These are phyloP conservation scores for Myxocyprinus asiaticus DNA, from an alignment of 2,113 vertebrate species.

Conservation along the genomic window DNA sequence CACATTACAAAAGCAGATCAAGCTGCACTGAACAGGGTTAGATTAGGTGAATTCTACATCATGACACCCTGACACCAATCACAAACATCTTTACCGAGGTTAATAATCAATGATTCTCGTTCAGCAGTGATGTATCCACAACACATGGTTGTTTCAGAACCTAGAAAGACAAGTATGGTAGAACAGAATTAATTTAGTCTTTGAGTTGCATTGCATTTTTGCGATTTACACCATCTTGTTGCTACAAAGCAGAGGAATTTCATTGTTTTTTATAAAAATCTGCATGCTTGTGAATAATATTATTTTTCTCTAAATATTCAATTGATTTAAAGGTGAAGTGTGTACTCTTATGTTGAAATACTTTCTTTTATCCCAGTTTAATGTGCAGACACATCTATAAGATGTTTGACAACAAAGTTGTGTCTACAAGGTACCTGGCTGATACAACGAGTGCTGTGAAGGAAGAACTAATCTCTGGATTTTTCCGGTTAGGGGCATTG, in stretches of 20 bases:
- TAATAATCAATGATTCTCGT: constrained; percentile 36
- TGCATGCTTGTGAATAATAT: neutral
- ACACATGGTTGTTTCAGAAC: neutral
- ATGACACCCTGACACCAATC: constrained; percentile 37
- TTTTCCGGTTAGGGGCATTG: too few species aligned
- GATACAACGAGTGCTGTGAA: too few species aligned
- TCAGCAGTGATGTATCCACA: constrained; percentile 7
- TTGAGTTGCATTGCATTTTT: neutral
- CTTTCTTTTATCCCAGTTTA: neutral
- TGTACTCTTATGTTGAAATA: neutral
- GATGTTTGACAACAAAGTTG: neutral
- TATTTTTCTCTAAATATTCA: neutral
- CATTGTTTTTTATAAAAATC: neutral
- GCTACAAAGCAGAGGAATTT: neutral
- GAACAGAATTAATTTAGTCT: neutral
- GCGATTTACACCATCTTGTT: neutral
- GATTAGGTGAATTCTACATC: constrained; percentile 5
- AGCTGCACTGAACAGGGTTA: constrained; percentile 10
- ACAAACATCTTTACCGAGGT: constrained; percentile 33
- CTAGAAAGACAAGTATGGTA: neutral
- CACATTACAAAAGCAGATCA: constrained; percentile 25
- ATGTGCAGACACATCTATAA: neutral
- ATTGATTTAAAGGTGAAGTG: neutral
- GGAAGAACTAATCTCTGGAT: too few species aligned
- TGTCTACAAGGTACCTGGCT: too few species aligned